Evolutionary conservation across 2,797 vertebrate genomes (phyloP).

Genomic region (Dicrostonyx torquatus): DNA sequence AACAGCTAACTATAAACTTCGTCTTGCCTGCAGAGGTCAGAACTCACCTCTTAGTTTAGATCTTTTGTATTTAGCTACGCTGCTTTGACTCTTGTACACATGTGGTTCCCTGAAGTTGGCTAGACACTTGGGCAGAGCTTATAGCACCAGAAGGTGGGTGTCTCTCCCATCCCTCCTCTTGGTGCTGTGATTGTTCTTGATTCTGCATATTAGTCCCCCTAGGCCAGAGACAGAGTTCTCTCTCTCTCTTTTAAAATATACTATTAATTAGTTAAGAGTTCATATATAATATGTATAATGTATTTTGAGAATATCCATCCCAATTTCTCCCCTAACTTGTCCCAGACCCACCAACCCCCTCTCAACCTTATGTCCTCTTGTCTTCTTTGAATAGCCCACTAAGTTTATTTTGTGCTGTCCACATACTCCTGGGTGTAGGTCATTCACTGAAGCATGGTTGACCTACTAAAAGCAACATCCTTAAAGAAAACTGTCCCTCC

Average conservation of each 20-base stretch:
- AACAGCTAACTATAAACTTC: neutral
- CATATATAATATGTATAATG: neutral
- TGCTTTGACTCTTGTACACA: neutral
- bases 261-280: neutral
- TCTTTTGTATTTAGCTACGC: neutral
- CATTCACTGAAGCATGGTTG: neutral
- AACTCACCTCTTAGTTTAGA: neutral
- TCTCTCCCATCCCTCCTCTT: neutral
- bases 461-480: neutral
- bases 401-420: no score
- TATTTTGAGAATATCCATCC: neutral
- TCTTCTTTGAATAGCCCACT: neutral
- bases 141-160: neutral
- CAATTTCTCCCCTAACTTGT: neutral
- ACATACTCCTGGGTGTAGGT: neutral
- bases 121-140: neutral
- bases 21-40: neutral
- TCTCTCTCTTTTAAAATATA: neutral
- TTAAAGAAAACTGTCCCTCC: neutral
- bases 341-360: neutral
- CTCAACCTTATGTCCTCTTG: no score
- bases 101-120: rapidly evolving
- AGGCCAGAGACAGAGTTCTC: neutral
- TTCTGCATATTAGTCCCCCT: neutral
- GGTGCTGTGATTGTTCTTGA: neutral